Evolutionary conservation across 2,888 invertebrate genomes (phyloP).

Genomic region (Metallyticus violacea): DNA sequence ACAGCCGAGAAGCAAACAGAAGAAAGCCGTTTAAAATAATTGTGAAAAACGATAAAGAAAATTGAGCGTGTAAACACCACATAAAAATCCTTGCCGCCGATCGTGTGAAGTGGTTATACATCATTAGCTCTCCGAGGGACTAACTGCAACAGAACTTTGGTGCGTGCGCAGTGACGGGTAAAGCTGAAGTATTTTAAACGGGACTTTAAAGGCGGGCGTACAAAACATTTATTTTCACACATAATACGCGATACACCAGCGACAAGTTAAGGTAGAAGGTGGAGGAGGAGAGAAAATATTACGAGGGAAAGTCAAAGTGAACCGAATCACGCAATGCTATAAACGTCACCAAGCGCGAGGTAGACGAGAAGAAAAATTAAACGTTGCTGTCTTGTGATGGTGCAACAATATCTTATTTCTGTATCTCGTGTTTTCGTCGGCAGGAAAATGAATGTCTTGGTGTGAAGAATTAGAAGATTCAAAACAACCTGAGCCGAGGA

Average conservation of each 20-base stretch:
- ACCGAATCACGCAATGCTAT: not conserved
- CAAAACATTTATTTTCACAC: not conserved
- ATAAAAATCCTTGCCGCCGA: not conserved
- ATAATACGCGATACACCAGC: not conserved
- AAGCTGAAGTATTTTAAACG: not conserved
- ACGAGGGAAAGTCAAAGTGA: not conserved
- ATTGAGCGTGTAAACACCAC: not conserved
- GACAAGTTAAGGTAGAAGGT: not conserved
- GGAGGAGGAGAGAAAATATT: not conserved
- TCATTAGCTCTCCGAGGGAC: not conserved
- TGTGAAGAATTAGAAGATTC: not conserved
- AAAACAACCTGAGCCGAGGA: not conserved
- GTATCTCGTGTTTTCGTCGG: not conserved
- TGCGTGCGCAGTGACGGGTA: too few relatives aligned
- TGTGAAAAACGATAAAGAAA: not conserved
- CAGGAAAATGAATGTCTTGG: conserved; percentile 4
- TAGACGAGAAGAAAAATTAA: not conserved
- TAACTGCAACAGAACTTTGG: too few relatives aligned
- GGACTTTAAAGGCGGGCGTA: not conserved
- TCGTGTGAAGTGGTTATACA: not conserved
- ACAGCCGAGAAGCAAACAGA: not conserved
- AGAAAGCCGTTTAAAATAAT: not conserved
- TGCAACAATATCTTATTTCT: not conserved
- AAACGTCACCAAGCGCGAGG: not conserved
- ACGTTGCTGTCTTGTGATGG: conserved; percentile 1